phyloP scores from a whole-genome alignment of 2,797 vertebrate species.

The Peromyscus aztecus region DNA sequence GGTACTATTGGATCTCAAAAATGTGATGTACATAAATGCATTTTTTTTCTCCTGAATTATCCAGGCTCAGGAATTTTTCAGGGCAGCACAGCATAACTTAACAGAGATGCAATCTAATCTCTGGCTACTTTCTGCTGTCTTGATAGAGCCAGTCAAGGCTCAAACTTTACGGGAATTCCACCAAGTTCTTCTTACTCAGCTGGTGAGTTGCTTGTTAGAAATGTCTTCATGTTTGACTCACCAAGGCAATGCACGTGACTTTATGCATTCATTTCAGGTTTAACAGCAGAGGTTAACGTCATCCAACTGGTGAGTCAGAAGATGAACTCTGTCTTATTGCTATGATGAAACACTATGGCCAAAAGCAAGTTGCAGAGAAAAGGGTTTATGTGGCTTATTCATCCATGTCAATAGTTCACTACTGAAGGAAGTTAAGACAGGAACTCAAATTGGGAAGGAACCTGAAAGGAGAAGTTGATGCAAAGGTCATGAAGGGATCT shows the following conservation, averaged over 20 bases:
- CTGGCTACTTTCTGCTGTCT: neutral
- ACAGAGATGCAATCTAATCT: neutral
- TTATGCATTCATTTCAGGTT: neutral
- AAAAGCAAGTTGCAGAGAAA: neutral
- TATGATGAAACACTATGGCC: neutral
- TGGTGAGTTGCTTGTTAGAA: fast-evolving
- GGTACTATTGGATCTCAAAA: neutral
- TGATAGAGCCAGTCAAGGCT: neutral
- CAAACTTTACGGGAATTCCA: neutral
- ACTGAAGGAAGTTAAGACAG: neutral
- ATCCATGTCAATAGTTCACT: neutral
- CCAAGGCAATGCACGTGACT: neutral
- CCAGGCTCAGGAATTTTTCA: neutral
- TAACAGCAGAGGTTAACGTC: neutral
- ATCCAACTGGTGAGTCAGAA: neutral
- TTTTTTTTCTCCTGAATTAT: neutral
- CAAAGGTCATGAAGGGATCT: neutral
- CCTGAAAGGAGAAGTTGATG: neutral
- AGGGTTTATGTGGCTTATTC: neutral
- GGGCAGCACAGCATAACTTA: neutral
- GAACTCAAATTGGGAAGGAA: neutral
- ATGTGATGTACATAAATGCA: neutral
- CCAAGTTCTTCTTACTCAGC: neutral
- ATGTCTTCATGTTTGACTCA: neutral
- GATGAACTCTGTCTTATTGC: too few species aligned